A percentile compares a stretch with the other conserved stretches of the same genome.
These are phyloP conservation scores for Choloepus hoffmanni DNA, from an alignment of 2,113 vertebrate species.

Conservation along the genomic window DNA sequence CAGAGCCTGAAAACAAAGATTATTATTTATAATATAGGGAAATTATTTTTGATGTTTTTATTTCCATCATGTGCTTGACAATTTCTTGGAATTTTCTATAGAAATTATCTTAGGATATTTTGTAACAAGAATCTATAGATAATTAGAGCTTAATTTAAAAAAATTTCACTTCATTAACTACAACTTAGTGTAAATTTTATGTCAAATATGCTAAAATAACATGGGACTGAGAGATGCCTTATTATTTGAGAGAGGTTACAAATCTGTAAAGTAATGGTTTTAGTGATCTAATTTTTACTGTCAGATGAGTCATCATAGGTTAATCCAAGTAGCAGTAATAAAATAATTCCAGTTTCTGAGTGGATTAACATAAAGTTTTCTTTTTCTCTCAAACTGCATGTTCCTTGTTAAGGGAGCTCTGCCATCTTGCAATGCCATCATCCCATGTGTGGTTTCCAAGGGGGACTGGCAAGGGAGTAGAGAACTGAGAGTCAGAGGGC, in stretches of 20 bases:
- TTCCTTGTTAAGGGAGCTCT: no score
- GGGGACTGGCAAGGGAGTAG: background rate
- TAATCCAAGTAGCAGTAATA: background rate
- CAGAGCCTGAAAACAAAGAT: background rate
- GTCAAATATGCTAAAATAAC: background rate
- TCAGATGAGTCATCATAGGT: background rate
- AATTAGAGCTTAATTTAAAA: background rate
- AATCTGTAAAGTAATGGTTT: background rate
- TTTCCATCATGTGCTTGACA: background rate
- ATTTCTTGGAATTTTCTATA: background rate
- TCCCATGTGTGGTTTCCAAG: no score
- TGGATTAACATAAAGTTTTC: background rate
- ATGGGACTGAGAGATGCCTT: background rate
- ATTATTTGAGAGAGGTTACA: background rate
- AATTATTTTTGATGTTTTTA: background rate
- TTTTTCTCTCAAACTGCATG: background rate
- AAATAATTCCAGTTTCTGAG: background rate
- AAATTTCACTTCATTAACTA: background rate
- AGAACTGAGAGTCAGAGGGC: no score
- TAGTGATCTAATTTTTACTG: background rate
- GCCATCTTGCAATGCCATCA: no score
- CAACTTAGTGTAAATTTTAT: background rate
- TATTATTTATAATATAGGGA: background rate
- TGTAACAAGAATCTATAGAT: background rate
- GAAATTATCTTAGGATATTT: background rate